Conservation (phyloP, 2,113 vertebrate species). For the Asarcornis scutulata region DNA sequence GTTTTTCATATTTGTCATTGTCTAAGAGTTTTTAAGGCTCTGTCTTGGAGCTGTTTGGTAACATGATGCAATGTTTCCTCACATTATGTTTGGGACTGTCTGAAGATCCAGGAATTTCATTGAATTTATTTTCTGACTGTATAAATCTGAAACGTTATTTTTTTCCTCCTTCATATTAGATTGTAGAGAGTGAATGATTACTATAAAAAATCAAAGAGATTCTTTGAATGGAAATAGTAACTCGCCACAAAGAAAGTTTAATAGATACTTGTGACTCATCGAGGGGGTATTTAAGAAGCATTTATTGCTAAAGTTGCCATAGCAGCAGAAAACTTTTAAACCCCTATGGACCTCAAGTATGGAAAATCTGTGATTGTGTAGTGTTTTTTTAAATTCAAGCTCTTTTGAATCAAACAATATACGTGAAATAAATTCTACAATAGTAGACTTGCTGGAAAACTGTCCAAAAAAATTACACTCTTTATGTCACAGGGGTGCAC, state of each 20-base stretch:
- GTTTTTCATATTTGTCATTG: neutral
- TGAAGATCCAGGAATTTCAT: neutral
- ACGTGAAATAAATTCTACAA: neutral
- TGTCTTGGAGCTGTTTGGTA: neutral
- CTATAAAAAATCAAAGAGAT: neutral
- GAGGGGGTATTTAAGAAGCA: neutral
- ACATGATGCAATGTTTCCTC: neutral
- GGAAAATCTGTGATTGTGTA: neutral
- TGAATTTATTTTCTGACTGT: neutral
- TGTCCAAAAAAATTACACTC: neutral
- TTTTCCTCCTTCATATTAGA: neutral
- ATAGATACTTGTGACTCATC: neutral
- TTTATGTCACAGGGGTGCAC: neutral
- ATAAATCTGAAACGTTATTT: neutral
- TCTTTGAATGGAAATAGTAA: neutral
- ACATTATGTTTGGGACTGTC: neutral
- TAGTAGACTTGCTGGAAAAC: neutral
- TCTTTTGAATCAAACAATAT: neutral
- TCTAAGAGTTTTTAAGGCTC: neutral
- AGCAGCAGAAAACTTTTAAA: slow-evolving; percentile 9
- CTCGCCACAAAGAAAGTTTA: neutral
- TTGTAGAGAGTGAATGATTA: neutral
- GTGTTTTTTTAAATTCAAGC: neutral
- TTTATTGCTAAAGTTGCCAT: neutral
- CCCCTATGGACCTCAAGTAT: neutral